Conservation (phyloP, 53 echinoderm and acorn worm species). For the Luidia sarsii region DNA sequence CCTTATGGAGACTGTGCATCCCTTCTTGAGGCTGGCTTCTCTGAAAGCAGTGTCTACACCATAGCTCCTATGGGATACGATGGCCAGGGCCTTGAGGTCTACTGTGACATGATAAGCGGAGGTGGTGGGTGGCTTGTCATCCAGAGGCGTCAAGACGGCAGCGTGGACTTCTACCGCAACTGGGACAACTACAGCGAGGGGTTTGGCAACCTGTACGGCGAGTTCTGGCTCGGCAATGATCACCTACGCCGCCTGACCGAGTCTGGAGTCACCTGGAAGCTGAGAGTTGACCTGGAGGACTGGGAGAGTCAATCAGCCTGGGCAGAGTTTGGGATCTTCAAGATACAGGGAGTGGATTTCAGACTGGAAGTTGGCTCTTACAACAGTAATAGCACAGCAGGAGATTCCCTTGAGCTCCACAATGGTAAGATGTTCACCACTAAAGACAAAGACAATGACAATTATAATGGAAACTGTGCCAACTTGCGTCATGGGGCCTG, state of each 20-base stretch:
- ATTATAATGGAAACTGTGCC: neutral
- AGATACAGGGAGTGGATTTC: neutral
- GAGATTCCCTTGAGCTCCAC: neutral
- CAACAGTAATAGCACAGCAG: neutral
- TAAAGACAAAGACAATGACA: conserved; percentile 12
- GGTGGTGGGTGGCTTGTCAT: conserved; percentile 18
- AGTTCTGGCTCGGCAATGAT: too few species aligned
- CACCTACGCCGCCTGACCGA: neutral
- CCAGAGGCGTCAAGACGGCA: conserved; percentile 17
- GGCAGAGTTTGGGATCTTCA: neutral
- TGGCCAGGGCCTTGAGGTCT: neutral
- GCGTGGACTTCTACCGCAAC: too few species aligned
- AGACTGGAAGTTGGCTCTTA: neutral
- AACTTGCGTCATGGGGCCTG: neutral
- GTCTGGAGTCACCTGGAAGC: neutral
- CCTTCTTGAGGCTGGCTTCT: neutral
- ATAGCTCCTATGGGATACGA: conserved; percentile 1
- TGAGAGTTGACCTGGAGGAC: neutral
- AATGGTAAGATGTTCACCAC: conserved; percentile 6
- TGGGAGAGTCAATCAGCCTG: neutral
- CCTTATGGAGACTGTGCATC: too few species aligned
- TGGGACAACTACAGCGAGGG: conserved; percentile 14
- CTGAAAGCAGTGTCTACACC: neutral
- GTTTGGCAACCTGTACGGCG: conserved; percentile 1
- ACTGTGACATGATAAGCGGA: conserved; percentile 10